phyloP scores from a whole-genome alignment of 2,888 invertebrate species.

The Carterocephalus palaemon region DNA sequence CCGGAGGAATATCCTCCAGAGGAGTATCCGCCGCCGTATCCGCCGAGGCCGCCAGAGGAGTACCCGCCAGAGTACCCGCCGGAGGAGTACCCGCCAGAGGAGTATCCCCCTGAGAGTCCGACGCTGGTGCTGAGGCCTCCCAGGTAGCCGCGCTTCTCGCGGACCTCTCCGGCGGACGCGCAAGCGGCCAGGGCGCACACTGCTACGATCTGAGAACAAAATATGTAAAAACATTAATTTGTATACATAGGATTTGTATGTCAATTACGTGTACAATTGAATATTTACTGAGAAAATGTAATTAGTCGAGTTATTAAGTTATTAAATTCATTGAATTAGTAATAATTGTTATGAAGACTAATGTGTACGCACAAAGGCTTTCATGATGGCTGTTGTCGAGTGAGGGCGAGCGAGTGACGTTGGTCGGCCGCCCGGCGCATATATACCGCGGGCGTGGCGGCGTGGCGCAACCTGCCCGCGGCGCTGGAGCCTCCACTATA shows the following conservation, averaged over 20 bases:
- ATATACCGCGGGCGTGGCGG: constrained; percentile 20
- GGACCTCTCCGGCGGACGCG: constrained; percentile 26
- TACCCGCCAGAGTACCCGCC: constrained; percentile 22
- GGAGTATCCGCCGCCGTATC: no score
- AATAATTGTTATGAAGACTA: no score
- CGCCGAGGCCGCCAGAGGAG: constrained; percentile 24
- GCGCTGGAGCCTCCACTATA: no score
- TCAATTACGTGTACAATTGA: no score
- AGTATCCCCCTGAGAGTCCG: constrained; percentile 23
- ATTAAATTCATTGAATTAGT: no score
- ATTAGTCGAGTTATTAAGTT: no score
- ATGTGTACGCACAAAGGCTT: constrained; percentile 34
- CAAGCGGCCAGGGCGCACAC: constrained; percentile 27
- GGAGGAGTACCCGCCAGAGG: constrained; percentile 13
- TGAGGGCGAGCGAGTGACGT: constrained; percentile 22
- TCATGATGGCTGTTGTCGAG: constrained; percentile 31
- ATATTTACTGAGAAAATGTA: no score
- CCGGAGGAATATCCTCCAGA: no score
- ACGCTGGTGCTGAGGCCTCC: constrained; percentile 24
- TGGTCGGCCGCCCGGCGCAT: constrained; percentile 9
- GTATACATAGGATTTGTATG: background rate
- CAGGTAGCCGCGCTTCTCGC: constrained; percentile 31
- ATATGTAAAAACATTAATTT: background rate
- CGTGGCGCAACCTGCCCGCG: background rate
- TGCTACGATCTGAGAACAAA: constrained; percentile 24